A percentile compares a stretch with the other conserved stretches of the same genome.
Evolutionary conservation across 2,797 vertebrate species (phyloP).

Genomic region (Parotocinclus haroldoi): DNA sequence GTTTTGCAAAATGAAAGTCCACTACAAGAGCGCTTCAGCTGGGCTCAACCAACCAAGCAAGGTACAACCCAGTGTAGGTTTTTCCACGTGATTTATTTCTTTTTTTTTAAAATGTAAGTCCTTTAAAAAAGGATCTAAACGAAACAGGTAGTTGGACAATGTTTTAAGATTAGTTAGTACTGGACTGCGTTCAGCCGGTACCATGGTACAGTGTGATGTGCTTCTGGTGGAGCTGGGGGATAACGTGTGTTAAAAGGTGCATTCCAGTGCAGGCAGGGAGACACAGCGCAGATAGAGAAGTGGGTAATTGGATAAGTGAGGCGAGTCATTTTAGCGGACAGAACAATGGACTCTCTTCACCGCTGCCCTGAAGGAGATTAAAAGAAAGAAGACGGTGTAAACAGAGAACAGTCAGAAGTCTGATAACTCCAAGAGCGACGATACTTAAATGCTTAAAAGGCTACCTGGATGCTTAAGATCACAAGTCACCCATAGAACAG

Average conservation of each 20-base stretch:
- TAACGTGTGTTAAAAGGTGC: constrained; percentile 38
- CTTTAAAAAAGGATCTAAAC: neutral
- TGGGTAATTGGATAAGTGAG: constrained; percentile 58
- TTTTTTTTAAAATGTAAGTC: too few species aligned
- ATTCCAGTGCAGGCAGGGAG: constrained; percentile 48
- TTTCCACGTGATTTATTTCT: too few species aligned
- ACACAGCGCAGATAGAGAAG: constrained; percentile 40
- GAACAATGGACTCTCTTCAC: constrained; percentile 66
- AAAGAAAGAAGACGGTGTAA: constrained; percentile 27
- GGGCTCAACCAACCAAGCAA: constrained; percentile 70
- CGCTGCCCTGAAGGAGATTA: constrained; percentile 55
- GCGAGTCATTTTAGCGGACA: constrained; percentile 55
- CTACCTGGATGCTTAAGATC: too few species aligned
- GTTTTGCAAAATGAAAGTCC: constrained; percentile 75
- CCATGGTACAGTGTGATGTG: constrained; percentile 1
- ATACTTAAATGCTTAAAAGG: too few species aligned
- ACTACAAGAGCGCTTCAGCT: constrained; percentile 62
- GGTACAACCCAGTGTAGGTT: constrained; percentile 56
- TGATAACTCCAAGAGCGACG: constrained; percentile 14
- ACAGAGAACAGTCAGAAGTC: constrained; percentile 14
- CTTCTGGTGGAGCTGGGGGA: constrained; percentile 10
- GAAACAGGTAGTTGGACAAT: too few species aligned
- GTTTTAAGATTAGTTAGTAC: too few species aligned
- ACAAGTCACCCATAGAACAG: too few species aligned
- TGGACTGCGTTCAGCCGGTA: too few species aligned